These are phyloP conservation scores for Lampropteryx suffumata DNA, from an alignment of 2,888 invertebrate species.

Conservation along the genomic window DNA sequence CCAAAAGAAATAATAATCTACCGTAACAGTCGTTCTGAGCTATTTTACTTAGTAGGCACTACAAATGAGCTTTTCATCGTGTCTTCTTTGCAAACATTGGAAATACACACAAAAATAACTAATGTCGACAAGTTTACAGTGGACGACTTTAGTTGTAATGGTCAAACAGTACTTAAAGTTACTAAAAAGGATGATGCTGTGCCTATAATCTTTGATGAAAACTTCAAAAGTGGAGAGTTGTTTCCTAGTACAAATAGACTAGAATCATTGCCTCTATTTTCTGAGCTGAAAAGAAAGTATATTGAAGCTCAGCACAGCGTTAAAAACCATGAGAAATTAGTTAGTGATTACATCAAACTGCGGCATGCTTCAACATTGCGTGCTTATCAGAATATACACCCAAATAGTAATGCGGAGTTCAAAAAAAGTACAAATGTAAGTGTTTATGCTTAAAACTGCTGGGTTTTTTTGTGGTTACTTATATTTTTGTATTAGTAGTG, in stretches of 20 bases:
- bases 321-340: conserved; percentile 52
- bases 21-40: conserved; percentile 54
- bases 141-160: conserved; percentile 50
- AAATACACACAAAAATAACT: conserved; percentile 43
- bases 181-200: conserved; percentile 56
- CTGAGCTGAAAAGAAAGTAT: conserved; percentile 57
- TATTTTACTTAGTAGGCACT: conserved; percentile 58
- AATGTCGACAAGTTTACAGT: conserved; percentile 55
- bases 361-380: conserved; percentile 55
- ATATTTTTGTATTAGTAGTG: too few species aligned
- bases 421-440: conserved; percentile 47
- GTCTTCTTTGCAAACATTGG: conserved; percentile 44
- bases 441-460: too few species aligned
- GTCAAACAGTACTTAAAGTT: conserved; percentile 54
- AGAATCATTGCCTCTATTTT: conserved; percentile 47
- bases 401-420: conserved; percentile 47
- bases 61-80: conserved; percentile 53
- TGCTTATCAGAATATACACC: conserved; percentile 47
- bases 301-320: conserved; percentile 58
- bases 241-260: conserved; percentile 25
- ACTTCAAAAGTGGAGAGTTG: conserved; percentile 47
- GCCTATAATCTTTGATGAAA: conserved; percentile 64
- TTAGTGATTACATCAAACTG: conserved; percentile 49
- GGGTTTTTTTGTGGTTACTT: too few species aligned
- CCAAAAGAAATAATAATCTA: conserved; percentile 50